A percentile compares a stretch with the other conserved stretches of the same genome.
These are phyloP conservation scores for Aix galericulata DNA, from an alignment of 2,113 vertebrate species.

Conservation along the genomic window DNA sequence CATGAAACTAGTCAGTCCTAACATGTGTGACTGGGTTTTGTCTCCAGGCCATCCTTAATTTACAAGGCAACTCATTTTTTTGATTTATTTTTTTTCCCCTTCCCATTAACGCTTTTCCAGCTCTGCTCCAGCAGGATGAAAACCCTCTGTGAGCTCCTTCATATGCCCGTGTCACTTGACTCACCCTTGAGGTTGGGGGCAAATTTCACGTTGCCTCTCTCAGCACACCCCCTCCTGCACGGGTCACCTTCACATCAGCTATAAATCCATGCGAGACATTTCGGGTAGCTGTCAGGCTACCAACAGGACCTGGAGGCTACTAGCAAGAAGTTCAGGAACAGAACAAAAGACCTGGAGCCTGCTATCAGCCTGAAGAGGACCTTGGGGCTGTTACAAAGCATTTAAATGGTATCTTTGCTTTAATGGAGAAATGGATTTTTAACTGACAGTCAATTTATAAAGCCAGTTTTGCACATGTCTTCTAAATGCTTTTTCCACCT, in stretches of 20 bases:
- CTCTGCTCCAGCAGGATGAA: background rate
- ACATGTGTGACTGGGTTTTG: background rate
- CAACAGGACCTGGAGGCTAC: background rate
- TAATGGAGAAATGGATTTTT: background rate
- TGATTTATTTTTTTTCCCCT: accelerated
- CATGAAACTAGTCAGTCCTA: conserved; percentile 52
- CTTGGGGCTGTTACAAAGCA: background rate
- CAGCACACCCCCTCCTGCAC: background rate
- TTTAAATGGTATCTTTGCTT: background rate
- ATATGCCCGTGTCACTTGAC: background rate
- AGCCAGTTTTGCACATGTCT: background rate
- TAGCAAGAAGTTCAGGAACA: background rate
- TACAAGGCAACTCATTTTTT: background rate
- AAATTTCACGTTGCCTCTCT: background rate
- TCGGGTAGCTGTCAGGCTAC: too few species aligned
- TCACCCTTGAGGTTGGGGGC: background rate
- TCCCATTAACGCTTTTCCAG: background rate
- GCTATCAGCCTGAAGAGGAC: background rate
- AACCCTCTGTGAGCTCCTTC: background rate
- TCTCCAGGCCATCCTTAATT: background rate
- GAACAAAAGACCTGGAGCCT: background rate
- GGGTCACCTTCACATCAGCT: background rate
- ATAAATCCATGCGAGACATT: background rate
- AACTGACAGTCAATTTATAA: background rate
- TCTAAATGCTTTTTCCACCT: background rate